Evolutionary conservation across 1,140 invertebrate species (phyloP).

Genomic region (Reticulitermes speratus): DNA sequence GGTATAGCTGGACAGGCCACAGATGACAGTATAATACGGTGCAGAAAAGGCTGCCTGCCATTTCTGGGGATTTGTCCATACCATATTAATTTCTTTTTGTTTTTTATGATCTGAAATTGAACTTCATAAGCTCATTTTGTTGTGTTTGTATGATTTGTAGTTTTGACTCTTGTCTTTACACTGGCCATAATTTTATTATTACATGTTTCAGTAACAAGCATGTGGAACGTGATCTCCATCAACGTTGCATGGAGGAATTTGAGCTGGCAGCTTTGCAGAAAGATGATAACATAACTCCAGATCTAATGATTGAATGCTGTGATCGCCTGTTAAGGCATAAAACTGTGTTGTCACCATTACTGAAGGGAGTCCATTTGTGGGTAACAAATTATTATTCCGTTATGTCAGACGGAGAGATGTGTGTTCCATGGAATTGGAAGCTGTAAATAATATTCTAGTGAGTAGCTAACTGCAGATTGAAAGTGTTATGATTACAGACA

Average conservation of each 20-base stretch:
- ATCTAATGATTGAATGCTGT: slow-evolving; percentile 84
- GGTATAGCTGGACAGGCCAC: too few species aligned
- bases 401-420: slow-evolving; percentile 83
- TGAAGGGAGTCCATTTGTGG: slow-evolving; percentile 64
- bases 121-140: too few species aligned
- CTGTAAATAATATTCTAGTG: slow-evolving; percentile 41
- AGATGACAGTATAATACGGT: too few species aligned
- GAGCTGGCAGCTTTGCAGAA: slow-evolving; percentile 71
- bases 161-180: too few species aligned
- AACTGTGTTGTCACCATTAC: slow-evolving; percentile 44
- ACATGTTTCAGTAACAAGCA: slow-evolving; percentile 64
- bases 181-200: too few species aligned
- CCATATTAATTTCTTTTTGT: too few species aligned
- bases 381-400: slow-evolving; percentile 91
- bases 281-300: slow-evolving; percentile 87
- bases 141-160: too few species aligned
- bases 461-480: too few species aligned
- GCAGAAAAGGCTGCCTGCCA: too few species aligned
- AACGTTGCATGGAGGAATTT: slow-evolving; percentile 64
- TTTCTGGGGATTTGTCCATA: too few species aligned
- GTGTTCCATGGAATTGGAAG: slow-evolving; percentile 91
- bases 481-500: too few species aligned
- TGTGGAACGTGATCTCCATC: slow-evolving; percentile 68
- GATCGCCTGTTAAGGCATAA: slow-evolving; percentile 63
- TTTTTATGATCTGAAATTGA: too few species aligned